Conservation (phyloP, 2,797 vertebrate genomes). For the Delichon dasypus region DNA sequence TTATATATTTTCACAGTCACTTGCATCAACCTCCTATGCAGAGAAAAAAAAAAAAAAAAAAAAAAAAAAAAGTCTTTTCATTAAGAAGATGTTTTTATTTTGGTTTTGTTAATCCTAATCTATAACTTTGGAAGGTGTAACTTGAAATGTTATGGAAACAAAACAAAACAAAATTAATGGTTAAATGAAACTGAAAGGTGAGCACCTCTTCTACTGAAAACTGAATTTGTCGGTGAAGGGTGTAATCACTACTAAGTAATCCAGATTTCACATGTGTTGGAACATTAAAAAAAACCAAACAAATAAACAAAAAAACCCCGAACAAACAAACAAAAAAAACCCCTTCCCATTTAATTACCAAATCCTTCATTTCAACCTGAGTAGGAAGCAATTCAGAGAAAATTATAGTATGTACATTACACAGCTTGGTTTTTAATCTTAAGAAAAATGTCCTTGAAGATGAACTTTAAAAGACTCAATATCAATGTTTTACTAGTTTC, state of each 20-base stretch:
- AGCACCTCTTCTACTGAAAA: background rate
- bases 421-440: background rate
- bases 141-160: too few relatives aligned
- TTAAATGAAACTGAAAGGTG: background rate
- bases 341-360: background rate
- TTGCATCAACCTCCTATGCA: background rate
- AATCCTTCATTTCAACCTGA: background rate
- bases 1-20: background rate
- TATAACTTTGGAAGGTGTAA: too few relatives aligned
- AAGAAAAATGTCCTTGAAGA: background rate
- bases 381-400: background rate
- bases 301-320: too few relatives aligned
- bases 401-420: background rate
- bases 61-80: background rate
- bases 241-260: background rate
- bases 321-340: too few relatives aligned
- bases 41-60: too few relatives aligned
- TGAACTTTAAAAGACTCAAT: background rate
- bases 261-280: background rate
- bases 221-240: background rate
- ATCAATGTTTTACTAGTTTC: background rate
- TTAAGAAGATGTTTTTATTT: background rate
- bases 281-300: background rate
- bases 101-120: too few relatives aligned
- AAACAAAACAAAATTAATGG: background rate